Percentiles rank a stretch among this genome's conserved stretches.
Evolutionary conservation across 2,888 invertebrate genomes (phyloP).

Genomic region (Cheilosia grossa): DNA sequence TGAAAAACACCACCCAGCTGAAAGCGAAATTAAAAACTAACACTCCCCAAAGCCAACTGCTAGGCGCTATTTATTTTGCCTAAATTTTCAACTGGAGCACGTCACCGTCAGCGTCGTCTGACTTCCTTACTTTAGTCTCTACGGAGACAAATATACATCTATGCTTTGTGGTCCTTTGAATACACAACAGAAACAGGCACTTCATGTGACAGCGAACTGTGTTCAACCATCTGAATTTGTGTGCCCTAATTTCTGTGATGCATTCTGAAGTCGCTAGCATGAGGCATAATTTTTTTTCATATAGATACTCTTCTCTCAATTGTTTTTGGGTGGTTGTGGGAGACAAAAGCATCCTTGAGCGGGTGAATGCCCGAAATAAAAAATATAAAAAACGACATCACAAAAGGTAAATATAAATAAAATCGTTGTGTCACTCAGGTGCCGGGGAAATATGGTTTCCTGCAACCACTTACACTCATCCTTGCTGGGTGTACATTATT

Average conservation of each 20-base stretch:
- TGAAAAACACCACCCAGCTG: constrained; percentile 1
- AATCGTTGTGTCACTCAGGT: constrained; percentile 2
- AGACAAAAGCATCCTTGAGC: constrained; percentile 1
- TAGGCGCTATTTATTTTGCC: constrained; percentile 57
- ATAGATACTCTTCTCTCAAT: constrained; percentile 2
- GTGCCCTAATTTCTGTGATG: constrained; percentile 59
- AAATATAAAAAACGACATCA: background rate
- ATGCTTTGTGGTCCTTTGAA: constrained; percentile 33
- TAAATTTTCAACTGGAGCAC: constrained; percentile 59
- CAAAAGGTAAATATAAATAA: constrained; percentile 16
- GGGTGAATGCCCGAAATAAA: constrained; percentile 47
- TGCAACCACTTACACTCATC: constrained; percentile 14
- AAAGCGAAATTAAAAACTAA: background rate
- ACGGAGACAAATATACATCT: constrained; percentile 30
- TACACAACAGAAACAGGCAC: constrained; percentile 27
- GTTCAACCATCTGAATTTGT: constrained; percentile 52
- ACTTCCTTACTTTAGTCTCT: constrained; percentile 58
- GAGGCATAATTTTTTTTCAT: constrained; percentile 10
- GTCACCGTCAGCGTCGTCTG: constrained; percentile 19
- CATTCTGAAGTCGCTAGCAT: constrained; percentile 20
- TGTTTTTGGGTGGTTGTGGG: constrained; percentile 9
- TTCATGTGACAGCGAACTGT: constrained; percentile 22
- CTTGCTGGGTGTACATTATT: constrained; percentile 35
- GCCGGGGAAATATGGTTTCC: constrained; percentile 6
- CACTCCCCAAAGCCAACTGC: constrained; percentile 5